These are phyloP conservation scores for Trinectes maculatus DNA, from an alignment of 2,113 vertebrate genomes.

Conservation along the genomic window DNA sequence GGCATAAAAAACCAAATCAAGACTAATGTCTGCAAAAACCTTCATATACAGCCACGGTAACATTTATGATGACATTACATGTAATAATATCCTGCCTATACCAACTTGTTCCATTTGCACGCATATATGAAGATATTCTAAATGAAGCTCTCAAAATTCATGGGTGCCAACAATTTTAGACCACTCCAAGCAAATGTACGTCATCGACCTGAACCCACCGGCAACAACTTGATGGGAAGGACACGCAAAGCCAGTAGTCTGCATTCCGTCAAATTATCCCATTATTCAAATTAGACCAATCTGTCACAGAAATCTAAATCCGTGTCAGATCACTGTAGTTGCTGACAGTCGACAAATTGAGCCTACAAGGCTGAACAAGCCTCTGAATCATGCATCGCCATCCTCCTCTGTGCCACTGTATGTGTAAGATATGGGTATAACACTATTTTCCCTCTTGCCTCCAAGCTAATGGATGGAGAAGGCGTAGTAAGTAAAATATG, in stretches of 20 bases:
- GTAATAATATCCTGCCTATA: background rate
- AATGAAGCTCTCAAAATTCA: background rate
- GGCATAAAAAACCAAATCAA: too few species aligned
- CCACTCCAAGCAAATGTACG: background rate
- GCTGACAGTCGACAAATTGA: conserved; percentile 38
- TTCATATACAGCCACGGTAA: too few species aligned
- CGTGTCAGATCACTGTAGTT: conserved; percentile 15
- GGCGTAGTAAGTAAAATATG: conserved; percentile 32
- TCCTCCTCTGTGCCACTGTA: conserved; percentile 7
- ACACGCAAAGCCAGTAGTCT: conserved; percentile 17
- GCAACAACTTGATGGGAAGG: conserved; percentile 2
- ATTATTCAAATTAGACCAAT: conserved; percentile 34
- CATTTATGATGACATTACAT: too few species aligned
- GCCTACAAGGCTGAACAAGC: conserved; percentile 4
- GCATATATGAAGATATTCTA: background rate
- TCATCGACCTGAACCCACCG: too few species aligned
- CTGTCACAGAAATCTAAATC: conserved; percentile 25
- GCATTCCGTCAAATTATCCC: conserved; percentile 26
- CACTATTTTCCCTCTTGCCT: conserved; percentile 16
- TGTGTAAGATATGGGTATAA: conserved; percentile 29
- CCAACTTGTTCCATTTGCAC: background rate
- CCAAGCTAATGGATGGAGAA: conserved; percentile 51
- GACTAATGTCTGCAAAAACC: too few species aligned
- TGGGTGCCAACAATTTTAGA: background rate
- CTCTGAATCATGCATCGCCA: conserved; percentile 54